A percentile compares a stretch with the other conserved stretches of the same genome.
Evolutionary conservation across 2,797 vertebrate genomes (phyloP).

Genomic region (Orientallactaga sibirica): DNA sequence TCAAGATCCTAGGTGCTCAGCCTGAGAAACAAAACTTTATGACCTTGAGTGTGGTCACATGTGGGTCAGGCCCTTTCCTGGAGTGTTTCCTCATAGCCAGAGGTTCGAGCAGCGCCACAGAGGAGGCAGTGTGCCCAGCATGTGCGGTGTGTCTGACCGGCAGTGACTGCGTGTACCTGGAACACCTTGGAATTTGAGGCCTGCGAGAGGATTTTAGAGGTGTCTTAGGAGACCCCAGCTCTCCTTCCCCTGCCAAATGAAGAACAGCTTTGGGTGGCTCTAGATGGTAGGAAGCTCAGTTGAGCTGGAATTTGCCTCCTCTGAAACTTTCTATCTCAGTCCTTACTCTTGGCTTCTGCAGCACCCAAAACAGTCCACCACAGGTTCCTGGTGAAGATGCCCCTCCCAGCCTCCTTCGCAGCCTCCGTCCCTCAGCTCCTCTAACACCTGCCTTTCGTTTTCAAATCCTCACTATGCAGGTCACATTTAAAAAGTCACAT

Average conservation of each 20-base stretch:
- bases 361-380: neutral
- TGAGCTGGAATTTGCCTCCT: constrained; percentile 21
- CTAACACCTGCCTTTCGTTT: neutral
- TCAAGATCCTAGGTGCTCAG: neutral
- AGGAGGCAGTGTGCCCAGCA: no score
- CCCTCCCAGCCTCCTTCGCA: neutral
- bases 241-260: neutral
- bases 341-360: constrained; percentile 8
- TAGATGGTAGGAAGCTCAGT: neutral
- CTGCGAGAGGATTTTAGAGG: neutral
- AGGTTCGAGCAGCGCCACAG: neutral
- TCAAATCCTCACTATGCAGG: neutral
- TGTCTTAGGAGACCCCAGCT: constrained; percentile 27
- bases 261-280: neutral
- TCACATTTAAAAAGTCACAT: neutral
- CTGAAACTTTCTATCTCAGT: neutral
- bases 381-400: neutral
- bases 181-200: neutral
- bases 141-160: rapidly evolving
- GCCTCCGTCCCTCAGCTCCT: neutral
- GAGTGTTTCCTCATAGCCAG: neutral
- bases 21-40: neutral
- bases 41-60: neutral
- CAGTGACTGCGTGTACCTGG: neutral
- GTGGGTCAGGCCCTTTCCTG: neutral